Percentiles rank a stretch among this genome's conserved stretches.
phyloP scores from a whole-genome alignment of 2,888 invertebrate species.

The Campoletis raptor region DNA sequence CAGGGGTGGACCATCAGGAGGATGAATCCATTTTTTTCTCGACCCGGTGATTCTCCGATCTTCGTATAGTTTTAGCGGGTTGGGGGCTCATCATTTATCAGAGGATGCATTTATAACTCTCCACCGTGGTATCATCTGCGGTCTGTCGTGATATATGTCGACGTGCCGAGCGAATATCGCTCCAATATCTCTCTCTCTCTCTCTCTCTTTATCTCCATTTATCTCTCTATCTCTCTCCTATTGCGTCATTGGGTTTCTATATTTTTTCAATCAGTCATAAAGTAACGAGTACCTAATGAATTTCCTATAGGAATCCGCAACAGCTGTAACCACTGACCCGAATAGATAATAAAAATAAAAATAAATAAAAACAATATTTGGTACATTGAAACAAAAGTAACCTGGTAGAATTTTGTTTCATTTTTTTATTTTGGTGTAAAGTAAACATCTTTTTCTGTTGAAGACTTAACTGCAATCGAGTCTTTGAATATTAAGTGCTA shows the following conservation, averaged over 20 bases:
- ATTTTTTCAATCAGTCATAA: slow-evolving; percentile 70
- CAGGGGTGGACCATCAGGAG: neutral
- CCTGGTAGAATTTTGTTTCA: neutral
- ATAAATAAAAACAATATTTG: neutral
- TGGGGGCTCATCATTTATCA: slow-evolving; percentile 63
- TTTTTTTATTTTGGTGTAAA: neutral
- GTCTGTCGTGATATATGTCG: slow-evolving; percentile 60
- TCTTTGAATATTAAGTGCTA: neutral
- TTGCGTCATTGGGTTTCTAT: slow-evolving; percentile 59
- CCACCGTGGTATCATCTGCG: slow-evolving; percentile 64
- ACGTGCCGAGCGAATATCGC: slow-evolving; percentile 45
- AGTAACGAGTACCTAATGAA: slow-evolving; percentile 72
- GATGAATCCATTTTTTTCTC: slow-evolving; percentile 47
- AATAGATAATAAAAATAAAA: neutral
- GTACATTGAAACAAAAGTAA: neutral
- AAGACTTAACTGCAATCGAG: neutral
- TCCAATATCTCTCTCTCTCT: slow-evolving; percentile 21
- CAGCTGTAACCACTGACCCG: slow-evolving; percentile 61
- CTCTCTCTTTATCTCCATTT: slow-evolving; percentile 34
- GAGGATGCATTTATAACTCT: slow-evolving; percentile 64
- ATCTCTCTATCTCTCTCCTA: slow-evolving; percentile 30
- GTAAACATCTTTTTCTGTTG: neutral
- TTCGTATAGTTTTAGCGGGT: slow-evolving; percentile 27
- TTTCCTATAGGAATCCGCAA: slow-evolving; percentile 71
- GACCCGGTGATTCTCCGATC: slow-evolving; percentile 24